Conservation (phyloP, 2,888 invertebrate species). For the Andrena dorsata region DNA sequence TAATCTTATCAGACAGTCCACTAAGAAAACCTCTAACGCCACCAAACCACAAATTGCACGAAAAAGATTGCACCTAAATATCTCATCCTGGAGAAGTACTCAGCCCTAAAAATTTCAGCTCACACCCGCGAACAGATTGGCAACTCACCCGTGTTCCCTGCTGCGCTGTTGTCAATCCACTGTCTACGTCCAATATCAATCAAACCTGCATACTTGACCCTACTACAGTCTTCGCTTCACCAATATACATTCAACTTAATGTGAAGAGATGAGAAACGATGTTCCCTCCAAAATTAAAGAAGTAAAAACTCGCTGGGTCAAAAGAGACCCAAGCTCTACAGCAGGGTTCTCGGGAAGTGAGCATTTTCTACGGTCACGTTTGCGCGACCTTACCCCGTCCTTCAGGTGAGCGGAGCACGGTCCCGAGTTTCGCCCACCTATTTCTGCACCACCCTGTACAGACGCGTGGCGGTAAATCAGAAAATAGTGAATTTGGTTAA, state of each 20-base stretch:
- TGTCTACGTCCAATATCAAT: background rate
- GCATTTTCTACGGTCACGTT: background rate
- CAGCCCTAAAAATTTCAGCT: background rate
- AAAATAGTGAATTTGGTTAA: constrained; percentile 56
- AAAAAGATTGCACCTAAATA: too few species aligned
- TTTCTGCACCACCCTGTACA: background rate
- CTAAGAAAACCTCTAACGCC: too few species aligned
- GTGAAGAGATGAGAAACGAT: too few species aligned
- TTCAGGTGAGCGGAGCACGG: background rate
- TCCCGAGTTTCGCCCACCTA: background rate
- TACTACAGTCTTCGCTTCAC: too few species aligned
- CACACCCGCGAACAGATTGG: background rate
- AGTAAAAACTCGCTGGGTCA: too few species aligned
- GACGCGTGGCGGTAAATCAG: constrained; percentile 1
- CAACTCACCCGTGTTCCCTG: background rate
- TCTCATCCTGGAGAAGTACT: too few species aligned
- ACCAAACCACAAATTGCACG: too few species aligned
- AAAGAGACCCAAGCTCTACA: too few species aligned
- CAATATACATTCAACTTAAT: too few species aligned
- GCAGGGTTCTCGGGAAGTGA: background rate
- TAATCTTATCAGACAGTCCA: too few species aligned
- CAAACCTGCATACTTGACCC: background rate
- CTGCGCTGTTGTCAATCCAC: background rate
- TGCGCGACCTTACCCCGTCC: background rate
- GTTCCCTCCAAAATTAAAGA: too few species aligned